Percentiles rank a stretch among this genome's conserved stretches.
Conservation (phyloP, 2,888 invertebrate genomes). For the Celastrina argiolus region DNA sequence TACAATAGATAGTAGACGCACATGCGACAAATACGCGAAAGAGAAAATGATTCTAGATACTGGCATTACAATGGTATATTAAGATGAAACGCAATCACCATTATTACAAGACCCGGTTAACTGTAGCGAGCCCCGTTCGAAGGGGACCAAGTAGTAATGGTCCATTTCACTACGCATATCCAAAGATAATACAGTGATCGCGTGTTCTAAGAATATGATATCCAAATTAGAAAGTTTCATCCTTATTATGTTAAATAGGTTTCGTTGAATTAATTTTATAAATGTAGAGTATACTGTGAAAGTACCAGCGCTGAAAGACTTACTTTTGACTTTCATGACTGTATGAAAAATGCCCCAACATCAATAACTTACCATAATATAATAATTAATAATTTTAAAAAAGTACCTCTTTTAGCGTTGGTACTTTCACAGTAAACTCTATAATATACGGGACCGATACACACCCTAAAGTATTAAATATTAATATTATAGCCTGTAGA, state of each 20-base stretch:
- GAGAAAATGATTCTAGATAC: constrained; percentile 7
- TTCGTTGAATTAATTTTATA: constrained; percentile 3
- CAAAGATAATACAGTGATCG: constrained; percentile 2
- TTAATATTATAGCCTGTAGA: too few relatives aligned
- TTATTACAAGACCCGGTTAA: neutral
- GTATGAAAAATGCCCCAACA: too few relatives aligned
- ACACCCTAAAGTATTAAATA: too few relatives aligned
- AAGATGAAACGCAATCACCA: neutral
- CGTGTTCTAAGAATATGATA: constrained; percentile 11
- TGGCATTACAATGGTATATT: constrained; percentile 19
- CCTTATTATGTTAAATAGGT: constrained; percentile 3
- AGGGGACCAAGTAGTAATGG: neutral
- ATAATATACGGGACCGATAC: too few relatives aligned
- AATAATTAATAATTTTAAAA: too few relatives aligned
- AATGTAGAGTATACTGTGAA: too few relatives aligned
- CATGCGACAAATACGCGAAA: constrained; percentile 13
- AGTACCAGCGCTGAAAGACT: too few relatives aligned
- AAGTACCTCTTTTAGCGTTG: too few relatives aligned
- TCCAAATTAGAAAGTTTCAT: constrained; percentile 17
- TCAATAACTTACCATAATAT: too few relatives aligned
- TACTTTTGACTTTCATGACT: too few relatives aligned
- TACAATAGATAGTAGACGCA: constrained; percentile 10
- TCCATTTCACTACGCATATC: constrained; percentile 14
- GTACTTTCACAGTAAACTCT: too few relatives aligned
- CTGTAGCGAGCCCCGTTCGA: neutral